Base-by-base conservation (phyloP, 2,113 vertebrate species). In the Aspidoscelis tigris region DNA sequence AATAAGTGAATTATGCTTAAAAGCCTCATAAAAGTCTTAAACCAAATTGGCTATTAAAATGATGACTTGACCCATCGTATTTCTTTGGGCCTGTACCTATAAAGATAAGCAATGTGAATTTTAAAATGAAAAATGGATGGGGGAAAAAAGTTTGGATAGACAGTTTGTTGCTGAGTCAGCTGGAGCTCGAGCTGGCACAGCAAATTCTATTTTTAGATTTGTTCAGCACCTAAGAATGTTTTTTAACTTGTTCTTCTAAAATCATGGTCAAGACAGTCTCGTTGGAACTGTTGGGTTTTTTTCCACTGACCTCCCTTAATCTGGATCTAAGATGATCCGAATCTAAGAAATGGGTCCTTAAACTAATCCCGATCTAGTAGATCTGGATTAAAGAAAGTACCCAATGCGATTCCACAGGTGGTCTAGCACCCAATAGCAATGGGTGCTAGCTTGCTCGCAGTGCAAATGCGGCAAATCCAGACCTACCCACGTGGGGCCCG, bases 191-290 rank as follows among this genome's bases (percentile, higher is more conserved):
- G 21, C 89, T 89, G 70, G 44, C 80, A 84, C 81, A 86, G 22
- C 84, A 83, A 92, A 18, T 41, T 33, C 61, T 94, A 76, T 88
- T 87, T 94, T 94, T 91, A 86, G 80, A 88, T 76, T 86, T 39
- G 10, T 44, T 76, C 22, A 53, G 22, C 18, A 70, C 11, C 21
- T 14, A 61, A 61, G 58, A 61, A 61, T 16, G 18, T 7, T 84
- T 85, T 87, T 82, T 92, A 76, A 58, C 3, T 75, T 44, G 50
- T 61, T 89, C 82, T 85, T 86, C 64, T 22, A 82, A 33, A 93
- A 89, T 78, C 5, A 78, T 68, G 68, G 75, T 61, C 12, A 53
- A 22, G 0, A 20, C 20, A 33, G 6, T 24, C 20, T 16, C 43
- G 3, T 76, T 7, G 78, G 10, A 76, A 82, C 72, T 33, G 33